A percentile compares a stretch with the other conserved stretches of the same genome.
Evolutionary conservation across 2,888 invertebrate species (phyloP).

Genomic region (Noctua janthe): DNA sequence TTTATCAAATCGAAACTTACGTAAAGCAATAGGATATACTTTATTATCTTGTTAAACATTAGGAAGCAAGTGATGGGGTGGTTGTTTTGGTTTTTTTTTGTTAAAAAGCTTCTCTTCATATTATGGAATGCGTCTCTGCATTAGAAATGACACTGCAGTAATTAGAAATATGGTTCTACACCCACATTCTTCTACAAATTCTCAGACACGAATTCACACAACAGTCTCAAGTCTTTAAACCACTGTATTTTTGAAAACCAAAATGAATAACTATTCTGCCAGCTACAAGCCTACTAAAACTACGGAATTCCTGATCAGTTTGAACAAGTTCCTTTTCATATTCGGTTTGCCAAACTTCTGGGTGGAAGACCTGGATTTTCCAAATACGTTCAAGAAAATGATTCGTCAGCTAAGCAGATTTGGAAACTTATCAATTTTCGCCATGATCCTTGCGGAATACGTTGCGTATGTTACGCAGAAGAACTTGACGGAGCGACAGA

Average conservation of each 20-base stretch:
- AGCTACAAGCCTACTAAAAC: slow-evolving; percentile 46
- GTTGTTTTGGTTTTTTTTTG: neutral
- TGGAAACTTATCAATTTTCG: slow-evolving; percentile 35
- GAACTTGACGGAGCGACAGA: slow-evolving; percentile 61
- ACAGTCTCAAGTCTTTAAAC: neutral
- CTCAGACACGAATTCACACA: neutral
- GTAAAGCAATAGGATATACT: too few species aligned
- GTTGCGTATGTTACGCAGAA: slow-evolving; percentile 64
- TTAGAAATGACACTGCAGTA: neutral
- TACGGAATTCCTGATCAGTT: slow-evolving; percentile 46
- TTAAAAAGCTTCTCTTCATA: neutral
- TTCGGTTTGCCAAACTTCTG: slow-evolving; percentile 66
- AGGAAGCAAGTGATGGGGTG: neutral
- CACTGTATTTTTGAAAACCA: neutral
- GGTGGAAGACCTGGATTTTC: slow-evolving; percentile 58
- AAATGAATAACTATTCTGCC: slow-evolving; percentile 43
- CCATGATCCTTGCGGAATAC: slow-evolving; percentile 39
- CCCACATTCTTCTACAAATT: slow-evolving; percentile 7
- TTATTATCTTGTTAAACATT: neutral
- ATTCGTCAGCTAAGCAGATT: slow-evolving; percentile 30
- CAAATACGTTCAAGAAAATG: slow-evolving; percentile 47
- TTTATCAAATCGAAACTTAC: too few species aligned
- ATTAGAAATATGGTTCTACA: slow-evolving; percentile 4
- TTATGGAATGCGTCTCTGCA: slow-evolving; percentile 32
- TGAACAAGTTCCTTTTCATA: slow-evolving; percentile 53